phyloP scores from a whole-genome alignment of 1,140 invertebrate genomes.

The Drosophila pallidifrons region DNA sequence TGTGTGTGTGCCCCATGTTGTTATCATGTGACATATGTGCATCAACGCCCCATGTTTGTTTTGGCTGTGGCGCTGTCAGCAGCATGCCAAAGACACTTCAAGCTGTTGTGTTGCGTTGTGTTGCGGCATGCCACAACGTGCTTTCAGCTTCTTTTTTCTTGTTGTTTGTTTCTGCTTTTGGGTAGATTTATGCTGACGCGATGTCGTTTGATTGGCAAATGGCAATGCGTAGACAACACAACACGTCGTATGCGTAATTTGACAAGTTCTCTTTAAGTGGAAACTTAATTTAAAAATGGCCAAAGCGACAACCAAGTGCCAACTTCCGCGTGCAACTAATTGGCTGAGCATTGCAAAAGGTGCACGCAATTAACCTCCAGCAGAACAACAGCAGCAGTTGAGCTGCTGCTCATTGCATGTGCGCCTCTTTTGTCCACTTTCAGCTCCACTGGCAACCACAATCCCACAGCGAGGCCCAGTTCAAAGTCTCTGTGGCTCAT shows the following conservation, averaged over 20 bases:
- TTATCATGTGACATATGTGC: slow-evolving; percentile 83
- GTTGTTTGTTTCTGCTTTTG: slow-evolving; percentile 16
- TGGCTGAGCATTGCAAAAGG: slow-evolving; percentile 66
- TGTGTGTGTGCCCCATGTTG: slow-evolving; percentile 64
- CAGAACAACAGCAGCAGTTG: slow-evolving; percentile 5
- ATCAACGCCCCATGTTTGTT: slow-evolving; percentile 77
- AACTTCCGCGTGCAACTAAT: slow-evolving; percentile 80
- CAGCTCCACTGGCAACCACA: not conserved
- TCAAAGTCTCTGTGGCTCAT: not conserved
- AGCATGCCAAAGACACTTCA: slow-evolving; percentile 51
- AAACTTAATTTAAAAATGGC: slow-evolving; percentile 58
- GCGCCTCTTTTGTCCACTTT: slow-evolving; percentile 36
- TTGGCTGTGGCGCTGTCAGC: slow-evolving; percentile 57
- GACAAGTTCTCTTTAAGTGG: slow-evolving; percentile 66
- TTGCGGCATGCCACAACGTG: slow-evolving; percentile 13
- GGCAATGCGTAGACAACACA: slow-evolving; percentile 67
- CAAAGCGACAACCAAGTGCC: slow-evolving; percentile 46
- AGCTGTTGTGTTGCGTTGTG: slow-evolving; percentile 27
- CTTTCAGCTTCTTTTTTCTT: not conserved
- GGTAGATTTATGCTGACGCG: slow-evolving; percentile 73
- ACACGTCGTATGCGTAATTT: slow-evolving; percentile 75
- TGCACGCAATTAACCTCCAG: slow-evolving; percentile 72
- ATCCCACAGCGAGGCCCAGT: not conserved
- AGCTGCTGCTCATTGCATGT: slow-evolving; percentile 22
- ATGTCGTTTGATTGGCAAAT: slow-evolving; percentile 75